Evolutionary conservation across 2,113 vertebrate genomes (phyloP), one percentile per base, ranked within the genome.

Genomic region (Tyto alba): DNA sequence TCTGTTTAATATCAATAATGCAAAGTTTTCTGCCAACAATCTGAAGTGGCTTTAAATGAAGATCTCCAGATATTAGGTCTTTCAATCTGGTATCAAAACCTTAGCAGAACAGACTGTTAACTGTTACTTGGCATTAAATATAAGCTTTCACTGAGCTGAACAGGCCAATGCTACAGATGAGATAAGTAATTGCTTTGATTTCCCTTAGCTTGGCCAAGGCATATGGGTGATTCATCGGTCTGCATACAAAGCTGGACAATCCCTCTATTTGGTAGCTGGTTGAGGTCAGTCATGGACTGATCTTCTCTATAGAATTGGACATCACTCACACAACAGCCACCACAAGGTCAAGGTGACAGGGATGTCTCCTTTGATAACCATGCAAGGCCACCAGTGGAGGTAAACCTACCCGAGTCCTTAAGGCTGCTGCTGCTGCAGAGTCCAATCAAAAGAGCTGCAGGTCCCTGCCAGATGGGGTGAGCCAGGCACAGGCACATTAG

Each of bases 1-100:
- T 87, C 85, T 93, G 84, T 69, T 94, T 79, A 62, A 40, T 79
- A 89, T 89, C 89, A 93, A 59, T 73, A 91, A 79, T 22, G 34
- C 7, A 55, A 89, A 38, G 17, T 6, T 75, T 86, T 89, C 76
- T 95, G 80, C 66, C 80, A 91, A 52, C 7, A 76, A 14, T 69
- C 36, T 78, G 43, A 88, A 82, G 27, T 22, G 14, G 23, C 10
- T 92, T 95, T 79, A 82, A 93, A 84, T 19, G 1, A 87, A 57
- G 50, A 9, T 85, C 32, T 87, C 86, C 34, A 84, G 34, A 71
- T 38, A 82, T 14, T n/a, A 76, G 6, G 63, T 45, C 40, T 96
- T 41, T 27, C 27, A 71, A 56, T n/a, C 11, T 22, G 14, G 10
- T 55, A 25, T 56, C 25, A 81, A 92, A 92, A 85, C 7, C 13